phyloP scores from a whole-genome alignment of 2,113 vertebrate genomes.

The Tricholaema leucomelas region DNA sequence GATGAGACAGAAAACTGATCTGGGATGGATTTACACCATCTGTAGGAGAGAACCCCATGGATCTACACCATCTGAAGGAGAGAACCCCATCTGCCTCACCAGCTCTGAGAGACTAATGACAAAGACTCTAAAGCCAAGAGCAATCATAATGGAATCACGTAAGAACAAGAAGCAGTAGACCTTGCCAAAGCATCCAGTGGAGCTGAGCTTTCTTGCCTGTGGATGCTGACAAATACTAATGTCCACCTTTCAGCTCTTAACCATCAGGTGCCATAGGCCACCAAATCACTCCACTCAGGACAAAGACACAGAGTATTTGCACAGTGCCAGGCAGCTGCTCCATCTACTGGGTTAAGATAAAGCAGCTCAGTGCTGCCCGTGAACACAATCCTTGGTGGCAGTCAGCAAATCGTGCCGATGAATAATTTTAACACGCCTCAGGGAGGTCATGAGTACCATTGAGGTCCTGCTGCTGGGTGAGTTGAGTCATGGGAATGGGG shows the following conservation, averaged over 20 bases:
- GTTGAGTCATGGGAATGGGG: neutral
- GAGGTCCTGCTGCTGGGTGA: neutral
- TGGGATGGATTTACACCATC: neutral
- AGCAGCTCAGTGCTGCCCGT: neutral
- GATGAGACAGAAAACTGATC: neutral
- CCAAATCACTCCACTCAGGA: neutral
- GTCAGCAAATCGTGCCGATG: neutral
- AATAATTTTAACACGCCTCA: neutral
- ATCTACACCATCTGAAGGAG: neutral
- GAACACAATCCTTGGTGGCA: neutral
- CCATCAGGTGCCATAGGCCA: neutral
- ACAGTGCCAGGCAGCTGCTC: constrained; percentile 29
- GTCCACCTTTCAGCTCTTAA: neutral
- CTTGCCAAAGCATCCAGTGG: neutral
- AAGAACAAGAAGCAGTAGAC: neutral
- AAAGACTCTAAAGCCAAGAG: neutral
- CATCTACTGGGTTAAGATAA: constrained; percentile 36
- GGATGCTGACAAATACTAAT: neutral
- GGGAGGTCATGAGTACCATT: neutral
- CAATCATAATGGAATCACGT: neutral
- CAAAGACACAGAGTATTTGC: neutral
- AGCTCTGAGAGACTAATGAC: neutral
- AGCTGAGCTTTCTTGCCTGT: neutral
- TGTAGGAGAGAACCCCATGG: too few relatives aligned
- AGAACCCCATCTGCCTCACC: neutral